phyloP scores from a whole-genome alignment of 1,140 invertebrate genomes.

The Orchestia grillus region DNA sequence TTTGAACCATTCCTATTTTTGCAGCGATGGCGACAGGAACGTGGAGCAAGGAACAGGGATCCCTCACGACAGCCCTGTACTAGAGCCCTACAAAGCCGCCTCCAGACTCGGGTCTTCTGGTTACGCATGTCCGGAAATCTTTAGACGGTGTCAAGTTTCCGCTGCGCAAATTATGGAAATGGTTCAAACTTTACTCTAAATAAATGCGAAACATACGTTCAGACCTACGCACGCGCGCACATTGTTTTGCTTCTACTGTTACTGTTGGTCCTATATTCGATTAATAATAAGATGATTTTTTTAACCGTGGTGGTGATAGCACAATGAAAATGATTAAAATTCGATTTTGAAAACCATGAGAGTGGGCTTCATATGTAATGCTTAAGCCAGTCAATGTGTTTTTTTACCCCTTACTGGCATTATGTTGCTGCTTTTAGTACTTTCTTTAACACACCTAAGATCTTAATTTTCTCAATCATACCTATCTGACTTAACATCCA shows the following conservation, averaged over 20 bases:
- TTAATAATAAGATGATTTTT: not conserved
- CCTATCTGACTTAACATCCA: too few relatives aligned
- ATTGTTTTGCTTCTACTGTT: not conserved
- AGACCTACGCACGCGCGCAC: not conserved
- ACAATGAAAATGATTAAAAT: not conserved
- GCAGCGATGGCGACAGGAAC: not conserved
- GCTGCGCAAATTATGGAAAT: constrained; percentile 1
- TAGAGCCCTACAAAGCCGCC: not conserved
- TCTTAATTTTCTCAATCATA: too few relatives aligned
- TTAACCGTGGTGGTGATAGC: not conserved
- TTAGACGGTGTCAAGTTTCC: not conserved
- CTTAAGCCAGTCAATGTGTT: too few relatives aligned
- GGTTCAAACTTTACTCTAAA: not conserved
- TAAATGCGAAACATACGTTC: not conserved
- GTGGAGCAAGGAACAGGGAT: not conserved
- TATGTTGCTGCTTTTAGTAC: not conserved
- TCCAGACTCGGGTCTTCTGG: not conserved
- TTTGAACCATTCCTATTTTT: not conserved
- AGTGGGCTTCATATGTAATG: too few relatives aligned
- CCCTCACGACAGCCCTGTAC: not conserved
- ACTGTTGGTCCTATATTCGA: not conserved
- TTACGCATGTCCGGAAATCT: not conserved
- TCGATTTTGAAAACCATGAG: too few relatives aligned
- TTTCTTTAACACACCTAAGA: too few relatives aligned
- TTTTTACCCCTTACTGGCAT: not conserved